Evolutionary conservation across 2,113 vertebrate genomes (phyloP).

Genomic region (Mobula birostris): DNA sequence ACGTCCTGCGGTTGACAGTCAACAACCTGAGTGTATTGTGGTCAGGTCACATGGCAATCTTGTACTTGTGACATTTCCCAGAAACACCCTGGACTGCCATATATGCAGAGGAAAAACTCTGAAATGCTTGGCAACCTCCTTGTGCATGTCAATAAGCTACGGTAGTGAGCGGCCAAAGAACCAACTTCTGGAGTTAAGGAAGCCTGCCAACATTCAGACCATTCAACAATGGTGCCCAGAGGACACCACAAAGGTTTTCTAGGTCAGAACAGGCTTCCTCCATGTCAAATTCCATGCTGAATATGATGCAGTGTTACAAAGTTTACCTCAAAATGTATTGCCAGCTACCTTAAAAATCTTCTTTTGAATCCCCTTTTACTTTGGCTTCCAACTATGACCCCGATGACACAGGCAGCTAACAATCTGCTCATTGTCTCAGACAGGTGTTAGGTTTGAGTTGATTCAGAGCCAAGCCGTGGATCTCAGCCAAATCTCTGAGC

Average conservation of each 20-base stretch:
- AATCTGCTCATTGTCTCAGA: conserved; percentile 71
- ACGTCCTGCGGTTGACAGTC: background rate
- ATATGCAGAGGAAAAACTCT: background rate
- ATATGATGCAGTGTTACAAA: no score
- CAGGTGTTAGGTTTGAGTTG: conserved; percentile 70
- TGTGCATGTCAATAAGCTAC: background rate
- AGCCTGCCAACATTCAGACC: background rate
- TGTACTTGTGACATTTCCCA: background rate
- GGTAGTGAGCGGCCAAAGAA: background rate
- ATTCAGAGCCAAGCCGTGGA: conserved; percentile 51
- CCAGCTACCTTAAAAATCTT: background rate
- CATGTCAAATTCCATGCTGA: no score
- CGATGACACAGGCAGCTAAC: conserved; percentile 49
- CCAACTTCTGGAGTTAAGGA: background rate
- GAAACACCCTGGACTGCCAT: background rate
- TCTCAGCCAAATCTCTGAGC: conserved; percentile 59
- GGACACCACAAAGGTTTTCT: background rate
- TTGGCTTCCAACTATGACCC: background rate
- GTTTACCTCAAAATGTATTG: background rate
- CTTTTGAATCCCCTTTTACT: background rate
- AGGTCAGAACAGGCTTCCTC: no score
- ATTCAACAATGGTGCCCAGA: background rate
- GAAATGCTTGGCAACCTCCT: background rate
- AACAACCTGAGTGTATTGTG: background rate
- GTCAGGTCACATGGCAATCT: background rate